Evolutionary conservation across 1,140 invertebrate species (phyloP), one percentile per base, ranked within the genome.

Genomic region (Cepaea nemoralis): DNA sequence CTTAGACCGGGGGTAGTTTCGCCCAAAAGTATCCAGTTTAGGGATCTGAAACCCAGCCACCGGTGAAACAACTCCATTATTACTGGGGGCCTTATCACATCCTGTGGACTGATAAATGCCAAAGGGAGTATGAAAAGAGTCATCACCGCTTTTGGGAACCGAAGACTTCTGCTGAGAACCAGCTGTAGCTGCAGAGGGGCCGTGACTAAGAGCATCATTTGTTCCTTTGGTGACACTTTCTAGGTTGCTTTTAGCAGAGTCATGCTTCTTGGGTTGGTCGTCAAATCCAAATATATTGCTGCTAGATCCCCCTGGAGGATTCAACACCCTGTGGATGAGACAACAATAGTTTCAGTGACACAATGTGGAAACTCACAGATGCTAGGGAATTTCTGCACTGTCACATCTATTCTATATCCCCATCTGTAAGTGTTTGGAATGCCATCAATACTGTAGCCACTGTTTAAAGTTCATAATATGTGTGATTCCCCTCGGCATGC

Each of bases 261-360:
- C n/a, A 27, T 39, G 14, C 39, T 77, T 50, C 8, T 40, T 19
- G 19, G 31, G 27, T 19, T 63, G 33, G 35, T 77, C 55, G 12
- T 59, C 59, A 66, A 8, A 63, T 35, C 75, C 75, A 77, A 77
- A 77, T 3, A 77, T 77, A n/a, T 77, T 77, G 50, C 75, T 77
- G 22, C 45, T 55, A 35, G 75, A 48, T 55, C 75, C 75, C 1
- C 75, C 74, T 31, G 50, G 75, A n/a, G 75, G 75, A 77, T 77
- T 77, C 24, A 77, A 27, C 24, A 77, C 75, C 39, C 75, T 77
- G 42, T 5, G n/a, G 59, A 31, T 2, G 27, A 6, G 59, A 31
- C 22, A 31, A n/a, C 27, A 63, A 63, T 55, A 22, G n/a, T n/a
- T n/a, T n/a, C n/a, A n/a, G n/a, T n/a, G n/a, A n/a, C n/a, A n/a